Percentiles rank a stretch among this genome's conserved stretches.
phyloP scores from a whole-genome alignment of 1,140 invertebrate genomes.

The Drosophila sproati region DNA sequence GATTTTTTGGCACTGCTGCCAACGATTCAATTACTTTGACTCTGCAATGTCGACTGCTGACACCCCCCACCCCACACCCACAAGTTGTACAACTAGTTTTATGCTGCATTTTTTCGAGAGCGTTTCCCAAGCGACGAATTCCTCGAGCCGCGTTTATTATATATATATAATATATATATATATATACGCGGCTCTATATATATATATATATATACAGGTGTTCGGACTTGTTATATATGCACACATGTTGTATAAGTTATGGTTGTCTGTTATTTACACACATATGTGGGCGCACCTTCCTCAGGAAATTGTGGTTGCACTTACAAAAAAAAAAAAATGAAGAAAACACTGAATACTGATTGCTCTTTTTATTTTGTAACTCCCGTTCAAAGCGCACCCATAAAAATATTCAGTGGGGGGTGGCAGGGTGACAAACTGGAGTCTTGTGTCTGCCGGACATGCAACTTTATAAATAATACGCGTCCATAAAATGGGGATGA shows the following conservation, averaged over 20 bases:
- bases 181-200: constrained; percentile 4
- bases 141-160: constrained; percentile 31
- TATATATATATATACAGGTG: constrained; percentile 6
- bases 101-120: constrained; percentile 29
- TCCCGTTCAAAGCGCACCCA: not conserved
- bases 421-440: not conserved
- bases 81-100: constrained; percentile 46
- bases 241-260: too few relatives aligned
- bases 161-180: constrained; percentile 35
- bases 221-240: not conserved
- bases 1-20: not conserved
- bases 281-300: not conserved
- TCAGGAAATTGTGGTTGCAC: not conserved
- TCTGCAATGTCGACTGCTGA: not conserved
- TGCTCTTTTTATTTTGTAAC: too few relatives aligned
- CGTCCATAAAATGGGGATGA: constrained; percentile 50
- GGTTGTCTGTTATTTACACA: too few relatives aligned
- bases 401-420: not conserved
- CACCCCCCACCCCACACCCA: constrained; percentile 43
- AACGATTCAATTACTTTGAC: not conserved
- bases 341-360: too few relatives aligned
- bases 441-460: constrained; percentile 55
- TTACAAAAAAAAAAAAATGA: not conserved
- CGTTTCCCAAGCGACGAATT: constrained; percentile 53
- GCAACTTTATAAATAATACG: constrained; percentile 71